Conservation (phyloP, 2,797 vertebrate genomes). For the Gadopsis bispinosus region DNA sequence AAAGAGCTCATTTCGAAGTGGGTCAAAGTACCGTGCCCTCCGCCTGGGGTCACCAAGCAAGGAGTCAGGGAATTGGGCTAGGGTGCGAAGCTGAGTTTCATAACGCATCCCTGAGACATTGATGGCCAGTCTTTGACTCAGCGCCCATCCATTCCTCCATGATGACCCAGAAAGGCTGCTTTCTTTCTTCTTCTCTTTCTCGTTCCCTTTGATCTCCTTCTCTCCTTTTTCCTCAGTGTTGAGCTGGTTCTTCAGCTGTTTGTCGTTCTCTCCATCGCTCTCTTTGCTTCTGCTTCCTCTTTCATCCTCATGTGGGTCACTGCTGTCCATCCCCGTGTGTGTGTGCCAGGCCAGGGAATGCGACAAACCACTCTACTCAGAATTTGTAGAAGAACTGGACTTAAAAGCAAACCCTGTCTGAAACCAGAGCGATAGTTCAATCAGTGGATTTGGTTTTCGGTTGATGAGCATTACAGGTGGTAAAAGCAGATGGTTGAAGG, state of each 20-base stretch:
- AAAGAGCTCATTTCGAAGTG: slow-evolving; percentile 90
- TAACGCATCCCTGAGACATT: slow-evolving; percentile 93
- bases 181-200: slow-evolving; percentile 75
- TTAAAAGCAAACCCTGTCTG: slow-evolving; percentile 49
- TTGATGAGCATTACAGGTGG: slow-evolving; percentile 11
- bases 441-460: slow-evolving; percentile 37
- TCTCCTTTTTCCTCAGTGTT: slow-evolving; percentile 77
- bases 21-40: slow-evolving; percentile 89
- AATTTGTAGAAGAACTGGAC: slow-evolving; percentile 48
- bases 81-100: slow-evolving; percentile 89
- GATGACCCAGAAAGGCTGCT: slow-evolving; percentile 64
- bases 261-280: slow-evolving; percentile 66
- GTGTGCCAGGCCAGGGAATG: slow-evolving; percentile 32
- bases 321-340: slow-evolving; percentile 72
- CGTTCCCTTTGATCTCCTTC: slow-evolving; percentile 69
- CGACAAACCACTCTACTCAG: slow-evolving; percentile 40
- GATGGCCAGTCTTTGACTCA: slow-evolving; percentile 88
- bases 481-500: slow-evolving; percentile 13
- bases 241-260: slow-evolving; percentile 74
- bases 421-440: slow-evolving; percentile 60
- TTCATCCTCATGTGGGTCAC: slow-evolving; percentile 59
- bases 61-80: slow-evolving; percentile 90
- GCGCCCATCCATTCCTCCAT: slow-evolving; percentile 75
- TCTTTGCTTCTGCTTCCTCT: slow-evolving; percentile 53
- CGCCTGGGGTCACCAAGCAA: slow-evolving; percentile 89